Evolutionary conservation across 2,888 invertebrate genomes (phyloP), one percentile per base, ranked within the genome.

Genomic region (Harmothoe impar): DNA sequence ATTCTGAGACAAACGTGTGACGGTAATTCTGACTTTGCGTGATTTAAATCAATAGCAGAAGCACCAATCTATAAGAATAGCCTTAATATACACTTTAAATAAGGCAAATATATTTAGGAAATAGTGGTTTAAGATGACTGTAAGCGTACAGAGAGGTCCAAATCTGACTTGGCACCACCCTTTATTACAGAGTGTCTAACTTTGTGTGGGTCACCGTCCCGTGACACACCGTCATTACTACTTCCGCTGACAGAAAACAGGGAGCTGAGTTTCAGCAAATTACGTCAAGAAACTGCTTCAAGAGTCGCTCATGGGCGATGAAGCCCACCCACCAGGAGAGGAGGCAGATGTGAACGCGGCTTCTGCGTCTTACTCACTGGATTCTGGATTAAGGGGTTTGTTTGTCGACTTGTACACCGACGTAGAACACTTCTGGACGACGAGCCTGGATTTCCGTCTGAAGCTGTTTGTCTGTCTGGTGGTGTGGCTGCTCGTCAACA

Each of bases 401-500:
- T 23, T 81, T 35, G 15, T 81, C 0, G 81, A 81, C 7, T 43
- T 81, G 17, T 17, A 15, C 0, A 33, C 31, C 5, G 81, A 81
- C 0, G 81, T 89, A 5, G 86, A 86, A 86, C 86, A 54, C 33
- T 81, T 35, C 25, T 89, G 43, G 68, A 35, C 90, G 17, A 33
- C 23, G 12, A 78, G 43, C 33, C 31, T 91, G 12, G 94, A 94
- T 89, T 92, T 94, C n/a, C 94, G 94, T 90, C 88, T 92, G 20
- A 93, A 93, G 91, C 90, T 94, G 31, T 91, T 94, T 31, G 54
- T 93, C 15, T 84, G 92, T 52, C 91, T 94, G 25, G 43, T 93
- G 12, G 54, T 91, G 17, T 94, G 94, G 93, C 91, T 94, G 31
- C 54, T 92, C 84, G 78, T 94, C 52, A 94, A 93, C 89, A 52